phyloP scores from a whole-genome alignment of 2,113 vertebrate species.

The Apodemus speciosus region DNA sequence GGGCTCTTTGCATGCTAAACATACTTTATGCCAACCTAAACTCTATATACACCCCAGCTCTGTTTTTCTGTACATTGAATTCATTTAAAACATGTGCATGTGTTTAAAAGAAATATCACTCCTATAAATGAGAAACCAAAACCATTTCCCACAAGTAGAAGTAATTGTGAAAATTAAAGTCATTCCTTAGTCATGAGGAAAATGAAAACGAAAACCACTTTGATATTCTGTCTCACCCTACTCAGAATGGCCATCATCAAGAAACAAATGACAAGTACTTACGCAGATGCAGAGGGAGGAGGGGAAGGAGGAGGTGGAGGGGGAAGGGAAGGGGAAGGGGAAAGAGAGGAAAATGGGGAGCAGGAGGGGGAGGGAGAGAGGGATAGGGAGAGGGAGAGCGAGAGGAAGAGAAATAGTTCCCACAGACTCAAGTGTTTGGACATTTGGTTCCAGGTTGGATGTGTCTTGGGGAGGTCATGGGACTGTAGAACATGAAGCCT shows the following conservation, averaged over 20 bases:
- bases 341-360: neutral
- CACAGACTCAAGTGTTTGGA: neutral
- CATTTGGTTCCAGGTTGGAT: neutral
- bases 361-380: rapidly evolving
- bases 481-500: neutral
- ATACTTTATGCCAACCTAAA: neutral
- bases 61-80: constrained; percentile 56
- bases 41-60: neutral
- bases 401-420: neutral
- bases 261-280: neutral
- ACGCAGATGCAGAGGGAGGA: too few relatives aligned
- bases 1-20: neutral
- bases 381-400: too few relatives aligned
- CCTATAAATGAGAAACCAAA: neutral
- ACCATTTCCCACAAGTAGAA: neutral
- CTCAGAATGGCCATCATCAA: neutral
- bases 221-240: neutral
- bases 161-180: neutral
- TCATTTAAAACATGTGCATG: constrained; percentile 24
- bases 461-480: neutral
- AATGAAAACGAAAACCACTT: neutral
- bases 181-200: neutral
- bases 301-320: neutral
- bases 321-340: neutral
- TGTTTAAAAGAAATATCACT: constrained; percentile 24